Base-by-base conservation (phyloP, 2,888 invertebrate genomes). In the Pogonocherus hispidulus region DNA sequence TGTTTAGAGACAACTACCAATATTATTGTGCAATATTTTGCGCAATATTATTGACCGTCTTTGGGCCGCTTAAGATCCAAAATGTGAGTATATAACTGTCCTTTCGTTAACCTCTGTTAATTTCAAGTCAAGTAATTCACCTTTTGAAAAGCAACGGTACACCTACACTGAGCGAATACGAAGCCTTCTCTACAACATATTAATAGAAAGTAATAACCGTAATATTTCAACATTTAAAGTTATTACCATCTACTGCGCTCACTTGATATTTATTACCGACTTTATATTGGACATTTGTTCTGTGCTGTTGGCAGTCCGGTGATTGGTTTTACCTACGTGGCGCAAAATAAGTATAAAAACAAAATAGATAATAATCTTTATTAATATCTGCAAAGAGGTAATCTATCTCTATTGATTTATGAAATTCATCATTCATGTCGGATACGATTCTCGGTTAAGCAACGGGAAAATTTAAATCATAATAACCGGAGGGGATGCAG, bases 371-470 rank as follows among this genome's bases (percentile, higher is more conserved):
- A 65, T 69, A 65, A 69, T 69, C 69, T 69, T 60, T 65, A 65
- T 69, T 69, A 69, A 70, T 72, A 72, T 59, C 70, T 65, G 67
- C 59, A 72, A 56, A 66, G 72, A 55, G 60, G 66, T 72, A 67
- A 71, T 75, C 67, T 64, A 72, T 75, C 73, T 71, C 51, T 71
- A 72, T 72, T 73, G 72, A 75, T 73, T 75, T 75, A 75, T 75
- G 63, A 60, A 62, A 69, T 73, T 72, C 72, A 75, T 75, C 75
- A 69, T 69, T 75, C 69, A 73, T 71, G 70, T 67, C 67, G 67
- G 41, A 49, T 52, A 56, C 59, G 66, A 67, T 73, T 66, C 68
- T 59, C 66, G 56, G 67, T 20, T 51, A 51, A 69, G 63, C 69
- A 52, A 67, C 44, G 54, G 65, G 57, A 67, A 69, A 67, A 62